Evolutionary conservation across 2,888 invertebrate genomes (phyloP).

Genomic region (Crioceris asparagi): DNA sequence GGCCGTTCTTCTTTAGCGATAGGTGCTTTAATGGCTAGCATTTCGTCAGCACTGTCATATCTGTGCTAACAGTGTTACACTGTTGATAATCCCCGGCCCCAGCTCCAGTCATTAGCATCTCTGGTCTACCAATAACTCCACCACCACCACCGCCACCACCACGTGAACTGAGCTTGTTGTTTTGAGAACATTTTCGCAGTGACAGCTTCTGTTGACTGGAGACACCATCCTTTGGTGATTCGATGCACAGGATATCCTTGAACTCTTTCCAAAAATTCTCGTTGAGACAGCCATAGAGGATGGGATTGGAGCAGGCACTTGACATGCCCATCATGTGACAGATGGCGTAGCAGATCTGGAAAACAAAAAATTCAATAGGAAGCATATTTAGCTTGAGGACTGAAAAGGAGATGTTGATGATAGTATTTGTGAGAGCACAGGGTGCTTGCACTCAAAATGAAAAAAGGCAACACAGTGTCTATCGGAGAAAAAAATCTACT

Average conservation of each 20-base stretch:
- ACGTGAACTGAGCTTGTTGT: conserved; percentile 20
- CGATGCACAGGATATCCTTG: conserved; percentile 61
- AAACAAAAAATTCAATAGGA: too few species aligned
- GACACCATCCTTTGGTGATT: conserved; percentile 22
- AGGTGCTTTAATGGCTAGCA: conserved; percentile 34
- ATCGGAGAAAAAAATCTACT: too few species aligned
- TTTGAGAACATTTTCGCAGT: conserved; percentile 28
- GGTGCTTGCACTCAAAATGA: too few species aligned
- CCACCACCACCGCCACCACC: too few species aligned
- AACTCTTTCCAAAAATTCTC: conserved; percentile 90
- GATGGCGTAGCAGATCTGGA: conserved; percentile 32
- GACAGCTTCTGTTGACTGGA: conserved; percentile 40
- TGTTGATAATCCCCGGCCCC: conserved; percentile 34
- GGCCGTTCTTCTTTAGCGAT: too few species aligned
- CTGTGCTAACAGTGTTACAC: conserved; percentile 42
- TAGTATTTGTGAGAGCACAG: too few species aligned
- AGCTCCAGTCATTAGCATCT: conserved; percentile 21
- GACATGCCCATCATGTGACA: conserved; percentile 57
- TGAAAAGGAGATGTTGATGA: too few species aligned
- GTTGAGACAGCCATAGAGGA: conserved; percentile 88
- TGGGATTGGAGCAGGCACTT: conserved; percentile 83
- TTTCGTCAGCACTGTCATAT: conserved; percentile 38
- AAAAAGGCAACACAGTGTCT: too few species aligned
- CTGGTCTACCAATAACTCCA: conserved; percentile 21
- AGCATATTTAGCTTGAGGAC: too few species aligned